These are phyloP conservation scores for Caenorhabditis auriculariae DNA, from an alignment of 2,888 invertebrate species.

Conservation along the genomic window DNA sequence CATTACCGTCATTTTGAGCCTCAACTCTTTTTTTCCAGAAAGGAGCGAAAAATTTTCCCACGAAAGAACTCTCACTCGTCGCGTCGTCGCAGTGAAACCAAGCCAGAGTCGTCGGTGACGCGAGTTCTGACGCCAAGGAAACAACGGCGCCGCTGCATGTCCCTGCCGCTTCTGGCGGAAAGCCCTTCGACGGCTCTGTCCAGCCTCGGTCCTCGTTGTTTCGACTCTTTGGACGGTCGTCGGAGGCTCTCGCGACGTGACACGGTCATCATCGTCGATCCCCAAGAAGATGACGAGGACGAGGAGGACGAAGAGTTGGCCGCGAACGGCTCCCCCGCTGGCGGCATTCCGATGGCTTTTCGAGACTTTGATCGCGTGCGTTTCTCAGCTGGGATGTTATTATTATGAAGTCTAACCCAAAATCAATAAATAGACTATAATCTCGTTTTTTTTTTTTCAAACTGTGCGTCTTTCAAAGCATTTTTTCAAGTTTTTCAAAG, in stretches of 20 bases:
- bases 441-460: too few species aligned
- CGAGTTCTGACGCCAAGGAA: constrained; percentile 1
- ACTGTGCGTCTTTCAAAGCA: too few species aligned
- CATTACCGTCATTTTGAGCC: too few species aligned
- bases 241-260: too few species aligned
- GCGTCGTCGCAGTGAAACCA: constrained; percentile 19
- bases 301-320: constrained; percentile 2
- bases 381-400: background rate
- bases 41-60: constrained; percentile 28
- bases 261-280: background rate
- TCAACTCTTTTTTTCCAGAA: constrained; percentile 19
- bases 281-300: background rate
- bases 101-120: constrained; percentile 8
- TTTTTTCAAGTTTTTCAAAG: too few species aligned
- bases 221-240: too few species aligned
- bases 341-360: constrained; percentile 29
- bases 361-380: constrained; percentile 24
- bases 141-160: constrained; percentile 2
- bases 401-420: background rate
- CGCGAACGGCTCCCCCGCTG: constrained; percentile 10
- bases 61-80: too few species aligned
- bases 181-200: too few species aligned
- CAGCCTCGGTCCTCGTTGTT: too few species aligned
- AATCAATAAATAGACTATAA: too few species aligned
- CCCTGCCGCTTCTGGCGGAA: background rate